A percentile compares a stretch with the other conserved stretches of the same genome.
Conservation (phyloP, 2,888 invertebrate species). For the Cepaea hortensis region DNA sequence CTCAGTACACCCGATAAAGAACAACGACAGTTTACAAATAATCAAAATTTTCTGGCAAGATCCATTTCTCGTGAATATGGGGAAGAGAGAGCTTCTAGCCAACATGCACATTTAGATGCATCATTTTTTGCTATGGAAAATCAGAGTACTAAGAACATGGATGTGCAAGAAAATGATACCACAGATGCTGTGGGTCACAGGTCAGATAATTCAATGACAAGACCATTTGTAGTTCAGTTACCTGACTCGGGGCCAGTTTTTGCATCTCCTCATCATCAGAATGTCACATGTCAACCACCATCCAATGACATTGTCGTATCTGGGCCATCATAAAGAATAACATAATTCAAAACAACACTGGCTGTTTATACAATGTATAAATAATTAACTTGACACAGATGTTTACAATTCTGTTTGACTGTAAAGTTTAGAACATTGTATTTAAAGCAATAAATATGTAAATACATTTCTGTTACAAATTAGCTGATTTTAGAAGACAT, state of each 20-base stretch:
- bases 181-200: constrained; percentile 43
- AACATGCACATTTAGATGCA: not conserved
- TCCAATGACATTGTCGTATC: constrained; percentile 3
- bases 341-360: not conserved
- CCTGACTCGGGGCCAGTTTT: constrained; percentile 50
- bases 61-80: not conserved
- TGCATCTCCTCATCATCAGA: constrained; percentile 47
- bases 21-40: constrained; percentile 8
- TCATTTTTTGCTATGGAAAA: not conserved
- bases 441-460: no score
- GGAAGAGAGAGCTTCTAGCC: constrained; percentile 3
- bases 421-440: no score
- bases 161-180: constrained; percentile 8
- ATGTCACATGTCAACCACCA: constrained; percentile 8
- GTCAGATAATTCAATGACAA: constrained; percentile 22
- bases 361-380: no score
- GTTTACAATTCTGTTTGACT: no score
- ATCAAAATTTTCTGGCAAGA: constrained; percentile 23
- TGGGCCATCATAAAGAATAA: constrained; percentile 14
- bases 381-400: no score
- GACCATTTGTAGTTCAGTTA: constrained; percentile 45
- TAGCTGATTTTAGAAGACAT: not conserved
- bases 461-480: no score
- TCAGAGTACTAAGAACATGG: not conserved
- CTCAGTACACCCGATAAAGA: constrained; percentile 13